Evolutionary conservation across 2,888 invertebrate genomes (phyloP).

Genomic region (Chymomyza amoena): DNA sequence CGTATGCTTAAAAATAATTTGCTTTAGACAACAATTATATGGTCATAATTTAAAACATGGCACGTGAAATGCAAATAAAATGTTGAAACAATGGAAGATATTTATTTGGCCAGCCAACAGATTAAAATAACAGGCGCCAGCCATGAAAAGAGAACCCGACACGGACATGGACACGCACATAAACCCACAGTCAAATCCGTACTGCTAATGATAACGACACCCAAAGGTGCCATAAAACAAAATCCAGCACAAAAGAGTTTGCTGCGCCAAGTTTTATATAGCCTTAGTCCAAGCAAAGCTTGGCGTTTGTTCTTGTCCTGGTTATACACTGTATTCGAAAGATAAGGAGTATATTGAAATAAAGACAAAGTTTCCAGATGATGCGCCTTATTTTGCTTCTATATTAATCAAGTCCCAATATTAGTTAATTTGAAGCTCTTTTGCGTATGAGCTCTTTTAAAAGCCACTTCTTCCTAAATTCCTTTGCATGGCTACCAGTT

Average conservation of each 20-base stretch:
- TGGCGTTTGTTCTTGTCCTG: neutral
- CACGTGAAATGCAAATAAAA: conserved; percentile 40
- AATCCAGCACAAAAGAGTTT: conserved; percentile 33
- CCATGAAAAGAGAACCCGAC: neutral
- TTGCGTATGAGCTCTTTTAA: too few species aligned
- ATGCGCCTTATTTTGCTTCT: too few species aligned
- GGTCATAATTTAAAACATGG: conserved; percentile 20
- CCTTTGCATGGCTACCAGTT: too few species aligned
- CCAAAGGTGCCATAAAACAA: conserved; percentile 62
- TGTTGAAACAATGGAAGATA: conserved; percentile 39
- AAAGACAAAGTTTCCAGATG: too few species aligned
- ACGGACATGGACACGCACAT: neutral
- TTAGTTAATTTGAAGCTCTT: too few species aligned
- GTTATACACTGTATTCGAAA: too few species aligned
- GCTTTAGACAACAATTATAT: conserved; percentile 44
- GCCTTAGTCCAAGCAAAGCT: neutral
- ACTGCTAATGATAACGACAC: conserved; percentile 55
- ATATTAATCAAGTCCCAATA: too few species aligned
- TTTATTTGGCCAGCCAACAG: conserved; percentile 19
- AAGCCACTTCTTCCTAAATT: too few species aligned
- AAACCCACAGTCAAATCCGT: neutral
- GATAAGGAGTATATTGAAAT: too few species aligned
- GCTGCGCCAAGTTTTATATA: conserved; percentile 24
- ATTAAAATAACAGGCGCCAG: neutral
- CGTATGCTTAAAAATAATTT: conserved; percentile 35